Conservation (phyloP, 2,888 invertebrate species). For the Cyrtodaria siliqua region DNA sequence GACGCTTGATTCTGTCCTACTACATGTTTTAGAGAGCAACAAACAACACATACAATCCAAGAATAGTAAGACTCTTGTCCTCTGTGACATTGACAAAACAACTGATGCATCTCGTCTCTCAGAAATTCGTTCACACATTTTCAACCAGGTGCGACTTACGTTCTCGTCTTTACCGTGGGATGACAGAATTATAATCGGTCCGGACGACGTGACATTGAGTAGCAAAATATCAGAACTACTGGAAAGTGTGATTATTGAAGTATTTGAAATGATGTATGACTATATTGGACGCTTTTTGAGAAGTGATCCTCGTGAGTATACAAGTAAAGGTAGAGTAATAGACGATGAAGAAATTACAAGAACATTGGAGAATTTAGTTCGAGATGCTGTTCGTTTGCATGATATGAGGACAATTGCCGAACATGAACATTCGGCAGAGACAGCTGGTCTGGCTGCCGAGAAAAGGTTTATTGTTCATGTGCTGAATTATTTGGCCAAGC, state of each 20-base stretch:
- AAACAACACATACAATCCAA: too few species aligned
- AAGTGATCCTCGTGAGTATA: not conserved
- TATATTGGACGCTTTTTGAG: constrained; percentile 15
- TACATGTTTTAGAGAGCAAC: too few species aligned
- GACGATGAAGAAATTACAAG: not conserved
- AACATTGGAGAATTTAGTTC: not conserved
- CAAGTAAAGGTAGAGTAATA: not conserved
- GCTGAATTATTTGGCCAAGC: not conserved
- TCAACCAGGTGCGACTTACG: too few species aligned
- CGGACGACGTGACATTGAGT: not conserved
- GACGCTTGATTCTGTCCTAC: too few species aligned
- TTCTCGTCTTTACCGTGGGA: too few species aligned
- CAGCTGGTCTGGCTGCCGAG: not conserved
- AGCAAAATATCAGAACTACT: constrained; percentile 9
- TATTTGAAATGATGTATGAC: constrained; percentile 2
- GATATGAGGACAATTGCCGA: not conserved
- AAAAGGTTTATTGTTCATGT: constrained; percentile 1
- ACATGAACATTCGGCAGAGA: not conserved
- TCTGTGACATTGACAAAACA: too few species aligned
- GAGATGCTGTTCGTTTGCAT: not conserved
- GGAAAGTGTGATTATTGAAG: constrained; percentile 4
- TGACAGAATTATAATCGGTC: too few species aligned
- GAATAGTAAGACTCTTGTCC: too few species aligned
- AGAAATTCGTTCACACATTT: too few species aligned
- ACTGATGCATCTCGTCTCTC: too few species aligned